A percentile compares a stretch with the other conserved stretches of the same genome.
Conservation (phyloP, 2,797 vertebrate species). For the Sphaeramia orbicularis region DNA sequence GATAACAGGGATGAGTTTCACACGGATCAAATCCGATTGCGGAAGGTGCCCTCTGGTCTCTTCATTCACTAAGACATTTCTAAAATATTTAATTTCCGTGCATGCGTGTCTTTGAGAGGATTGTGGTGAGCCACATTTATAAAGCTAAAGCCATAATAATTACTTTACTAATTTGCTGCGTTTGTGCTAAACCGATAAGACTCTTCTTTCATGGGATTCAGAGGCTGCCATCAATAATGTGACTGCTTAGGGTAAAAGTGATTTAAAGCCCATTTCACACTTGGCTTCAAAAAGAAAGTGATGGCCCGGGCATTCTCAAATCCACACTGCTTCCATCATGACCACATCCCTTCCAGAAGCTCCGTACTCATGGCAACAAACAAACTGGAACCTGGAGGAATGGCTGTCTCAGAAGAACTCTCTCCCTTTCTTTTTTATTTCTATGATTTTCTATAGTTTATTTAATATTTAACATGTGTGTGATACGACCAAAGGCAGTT, state of each 20-base stretch:
- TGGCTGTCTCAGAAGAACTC: conserved; percentile 26
- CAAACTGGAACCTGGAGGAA: conserved; percentile 36
- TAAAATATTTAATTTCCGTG: conserved; percentile 67
- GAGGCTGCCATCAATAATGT: conserved; percentile 73
- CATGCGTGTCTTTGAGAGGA: conserved; percentile 64
- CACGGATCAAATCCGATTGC: conserved; percentile 44
- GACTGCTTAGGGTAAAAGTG: conserved; percentile 71
- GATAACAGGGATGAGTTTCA: conserved; percentile 50
- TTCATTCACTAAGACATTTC: conserved; percentile 37
- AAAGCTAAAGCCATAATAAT: conserved; percentile 75
- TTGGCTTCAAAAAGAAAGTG: conserved; percentile 72
- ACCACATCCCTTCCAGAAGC: conserved; percentile 54
- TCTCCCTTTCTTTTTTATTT: neutral
- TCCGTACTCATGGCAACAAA: conserved; percentile 43
- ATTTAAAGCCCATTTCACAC: conserved; percentile 85
- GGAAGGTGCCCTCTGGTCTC: conserved; percentile 60
- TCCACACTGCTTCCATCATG: conserved; percentile 59
- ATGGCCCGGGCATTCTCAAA: conserved; percentile 59
- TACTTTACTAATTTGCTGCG: conserved; percentile 76
- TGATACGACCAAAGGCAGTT: too few relatives aligned
- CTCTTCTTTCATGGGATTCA: conserved; percentile 72
- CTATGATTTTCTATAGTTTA: too few relatives aligned
- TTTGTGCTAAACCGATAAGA: conserved; percentile 78
- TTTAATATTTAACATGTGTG: too few relatives aligned
- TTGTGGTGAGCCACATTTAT: conserved; percentile 63